phyloP scores from a whole-genome alignment of 1,140 invertebrate species.

The Contarinia nasturtii region DNA sequence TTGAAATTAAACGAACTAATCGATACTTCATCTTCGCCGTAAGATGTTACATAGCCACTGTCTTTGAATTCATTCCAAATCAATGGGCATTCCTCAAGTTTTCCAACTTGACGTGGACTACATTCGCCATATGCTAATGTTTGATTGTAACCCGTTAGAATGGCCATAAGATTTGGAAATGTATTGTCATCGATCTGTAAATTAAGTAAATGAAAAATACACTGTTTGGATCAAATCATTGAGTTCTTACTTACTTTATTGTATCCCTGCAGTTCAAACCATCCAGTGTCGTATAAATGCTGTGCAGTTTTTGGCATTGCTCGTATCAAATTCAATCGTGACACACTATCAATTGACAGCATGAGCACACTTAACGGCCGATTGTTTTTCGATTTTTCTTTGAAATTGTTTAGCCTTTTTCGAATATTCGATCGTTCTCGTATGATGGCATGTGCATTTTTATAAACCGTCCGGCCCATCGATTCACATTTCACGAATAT shows the following conservation, averaged over 20 bases:
- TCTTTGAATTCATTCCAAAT: conserved; percentile 59
- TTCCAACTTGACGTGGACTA: conserved; percentile 24
- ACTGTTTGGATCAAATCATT: too few species aligned
- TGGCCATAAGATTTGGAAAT: conserved; percentile 62
- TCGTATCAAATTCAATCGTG: conserved; percentile 46
- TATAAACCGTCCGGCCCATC: conserved; percentile 8
- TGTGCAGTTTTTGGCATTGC: conserved; percentile 47
- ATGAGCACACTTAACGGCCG: conserved; percentile 30
- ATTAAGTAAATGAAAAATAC: too few species aligned
- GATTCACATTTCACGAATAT: conserved; percentile 23
- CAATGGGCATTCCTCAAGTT: conserved; percentile 45
- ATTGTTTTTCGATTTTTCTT: neutral
- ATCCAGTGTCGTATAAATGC: conserved; percentile 31
- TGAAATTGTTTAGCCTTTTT: neutral
- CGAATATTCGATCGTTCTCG: neutral
- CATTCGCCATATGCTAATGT: conserved; percentile 27
- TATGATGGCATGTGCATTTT: conserved; percentile 2
- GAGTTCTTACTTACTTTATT: conserved; percentile 16
- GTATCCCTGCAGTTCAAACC: conserved; percentile 24
- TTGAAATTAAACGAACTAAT: conserved; percentile 68
- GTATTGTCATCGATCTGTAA: conserved; percentile 52
- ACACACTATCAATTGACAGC: conserved; percentile 59
- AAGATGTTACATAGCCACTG: conserved; percentile 54
- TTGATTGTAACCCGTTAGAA: conserved; percentile 42
- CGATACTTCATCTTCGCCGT: conserved; percentile 53